Evolutionary conservation across 2,888 invertebrate genomes (phyloP).

Genomic region (Spisula subtruncata): DNA sequence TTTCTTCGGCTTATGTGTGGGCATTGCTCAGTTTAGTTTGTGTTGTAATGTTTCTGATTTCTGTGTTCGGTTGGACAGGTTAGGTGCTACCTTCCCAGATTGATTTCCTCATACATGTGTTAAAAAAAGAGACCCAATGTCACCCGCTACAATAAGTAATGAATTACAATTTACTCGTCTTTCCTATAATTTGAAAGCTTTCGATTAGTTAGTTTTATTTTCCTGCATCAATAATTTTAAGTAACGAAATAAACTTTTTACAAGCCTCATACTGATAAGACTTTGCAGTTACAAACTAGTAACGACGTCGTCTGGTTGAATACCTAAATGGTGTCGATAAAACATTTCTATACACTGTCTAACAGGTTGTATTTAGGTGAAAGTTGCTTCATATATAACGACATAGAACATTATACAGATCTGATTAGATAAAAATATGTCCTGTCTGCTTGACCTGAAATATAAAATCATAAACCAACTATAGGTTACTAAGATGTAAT

Average conservation of each 20-base stretch:
- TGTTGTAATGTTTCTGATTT: too few relatives aligned
- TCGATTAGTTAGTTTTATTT: too few relatives aligned
- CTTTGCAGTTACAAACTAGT: not conserved
- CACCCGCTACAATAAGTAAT: too few relatives aligned
- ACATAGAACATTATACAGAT: not conserved
- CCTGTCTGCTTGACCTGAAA: not conserved
- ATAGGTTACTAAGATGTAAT: not conserved
- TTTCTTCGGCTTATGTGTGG: not conserved
- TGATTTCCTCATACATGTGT: too few relatives aligned
- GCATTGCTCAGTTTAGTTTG: not conserved
- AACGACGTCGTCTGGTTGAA: not conserved
- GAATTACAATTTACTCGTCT: too few relatives aligned
- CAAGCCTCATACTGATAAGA: not conserved
- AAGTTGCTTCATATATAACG: not conserved
- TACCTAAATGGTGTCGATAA: not conserved
- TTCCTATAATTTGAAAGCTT: too few relatives aligned
- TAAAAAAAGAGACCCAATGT: too few relatives aligned
- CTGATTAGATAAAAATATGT: constrained; percentile 14
- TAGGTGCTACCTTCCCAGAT: too few relatives aligned
- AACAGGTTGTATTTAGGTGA: not conserved
- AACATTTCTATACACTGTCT: not conserved
- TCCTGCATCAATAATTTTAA: too few relatives aligned
- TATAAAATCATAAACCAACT: not conserved
- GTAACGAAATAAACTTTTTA: too few relatives aligned
- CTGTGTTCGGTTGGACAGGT: too few relatives aligned